Evolutionary conservation across 2,113 vertebrate species (phyloP).

Genomic region (Aplodontia rufa): DNA sequence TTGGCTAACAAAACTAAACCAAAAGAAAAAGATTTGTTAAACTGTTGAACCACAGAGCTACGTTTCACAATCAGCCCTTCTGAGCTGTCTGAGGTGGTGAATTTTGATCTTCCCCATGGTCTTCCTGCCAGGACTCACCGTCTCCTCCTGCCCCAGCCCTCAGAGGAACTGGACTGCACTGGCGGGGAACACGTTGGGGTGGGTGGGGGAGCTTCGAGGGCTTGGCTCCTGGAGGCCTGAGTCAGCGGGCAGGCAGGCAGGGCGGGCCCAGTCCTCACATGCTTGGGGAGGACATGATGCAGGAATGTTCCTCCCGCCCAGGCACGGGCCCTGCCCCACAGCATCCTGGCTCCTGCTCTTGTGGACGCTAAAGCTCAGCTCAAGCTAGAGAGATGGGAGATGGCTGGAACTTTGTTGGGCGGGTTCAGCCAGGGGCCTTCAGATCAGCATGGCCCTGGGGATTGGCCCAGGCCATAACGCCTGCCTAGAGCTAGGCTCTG

Average conservation of each 20-base stretch:
- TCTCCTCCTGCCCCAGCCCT: neutral
- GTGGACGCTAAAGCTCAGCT: neutral
- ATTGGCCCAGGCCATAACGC: neutral
- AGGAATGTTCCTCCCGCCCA: conserved; percentile 67
- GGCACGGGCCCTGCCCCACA: conserved; percentile 29
- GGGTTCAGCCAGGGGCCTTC: conserved; percentile 31
- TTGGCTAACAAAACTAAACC: conserved; percentile 19
- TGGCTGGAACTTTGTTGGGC: neutral
- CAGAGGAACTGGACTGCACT: no score
- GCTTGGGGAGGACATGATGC: conserved; percentile 20
- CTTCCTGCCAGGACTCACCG: neutral
- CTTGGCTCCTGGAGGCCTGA: conserved; percentile 66
- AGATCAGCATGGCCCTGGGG: neutral
- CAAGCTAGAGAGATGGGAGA: neutral
- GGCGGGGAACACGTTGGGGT: neutral
- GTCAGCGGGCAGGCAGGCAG: conserved; percentile 44
- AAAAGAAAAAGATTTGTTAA: neutral
- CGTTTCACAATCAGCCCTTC: neutral
- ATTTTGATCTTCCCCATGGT: neutral
- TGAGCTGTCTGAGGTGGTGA: neutral
- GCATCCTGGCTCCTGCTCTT: neutral
- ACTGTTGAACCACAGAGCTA: neutral
- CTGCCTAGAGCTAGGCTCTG: neutral
- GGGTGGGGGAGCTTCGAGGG: neutral
- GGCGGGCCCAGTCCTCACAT: conserved; percentile 50